A percentile compares a stretch with the other conserved stretches of the same genome.
Conservation (phyloP, 2,113 vertebrate genomes). For the Mormoops blainvillei region DNA sequence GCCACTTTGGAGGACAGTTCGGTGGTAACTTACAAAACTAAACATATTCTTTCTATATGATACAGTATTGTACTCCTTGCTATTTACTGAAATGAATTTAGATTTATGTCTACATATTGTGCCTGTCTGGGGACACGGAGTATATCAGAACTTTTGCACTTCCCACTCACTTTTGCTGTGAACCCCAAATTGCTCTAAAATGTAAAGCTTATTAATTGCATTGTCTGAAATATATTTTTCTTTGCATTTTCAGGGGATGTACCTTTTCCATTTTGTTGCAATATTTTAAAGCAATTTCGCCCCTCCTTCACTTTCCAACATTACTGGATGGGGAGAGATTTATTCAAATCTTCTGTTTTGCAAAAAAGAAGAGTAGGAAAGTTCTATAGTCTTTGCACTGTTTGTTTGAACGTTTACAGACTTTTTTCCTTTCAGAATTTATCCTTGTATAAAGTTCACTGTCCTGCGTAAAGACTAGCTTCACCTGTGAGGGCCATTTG, state of each 20-base stretch:
- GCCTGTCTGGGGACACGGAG: fast-evolving
- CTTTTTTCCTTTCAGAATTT: not conserved
- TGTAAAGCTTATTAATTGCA: not conserved
- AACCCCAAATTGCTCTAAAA: not conserved
- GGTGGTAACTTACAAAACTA: not conserved
- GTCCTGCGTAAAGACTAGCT: not conserved
- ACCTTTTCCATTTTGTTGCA: not conserved
- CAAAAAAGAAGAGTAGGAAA: not conserved
- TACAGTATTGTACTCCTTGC: not conserved
- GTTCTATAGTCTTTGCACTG: not conserved
- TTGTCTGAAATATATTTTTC: not conserved
- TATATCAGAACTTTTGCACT: fast-evolving
- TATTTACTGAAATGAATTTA: not conserved
- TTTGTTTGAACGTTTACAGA: not conserved
- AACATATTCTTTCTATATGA: not conserved
- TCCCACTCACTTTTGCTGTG: not conserved
- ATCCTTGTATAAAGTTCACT: not conserved
- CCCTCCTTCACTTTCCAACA: not conserved
- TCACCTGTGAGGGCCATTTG: not conserved
- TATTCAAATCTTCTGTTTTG: not conserved
- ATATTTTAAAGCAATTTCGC: not conserved
- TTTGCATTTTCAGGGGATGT: not conserved
- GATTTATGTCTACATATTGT: not conserved
- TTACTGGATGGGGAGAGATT: not conserved
- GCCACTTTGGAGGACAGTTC: not conserved